Evolutionary conservation across 2,888 invertebrate genomes (phyloP), one percentile per base, ranked within the genome.

Genomic region (Gonocerus acuteangulatus): DNA sequence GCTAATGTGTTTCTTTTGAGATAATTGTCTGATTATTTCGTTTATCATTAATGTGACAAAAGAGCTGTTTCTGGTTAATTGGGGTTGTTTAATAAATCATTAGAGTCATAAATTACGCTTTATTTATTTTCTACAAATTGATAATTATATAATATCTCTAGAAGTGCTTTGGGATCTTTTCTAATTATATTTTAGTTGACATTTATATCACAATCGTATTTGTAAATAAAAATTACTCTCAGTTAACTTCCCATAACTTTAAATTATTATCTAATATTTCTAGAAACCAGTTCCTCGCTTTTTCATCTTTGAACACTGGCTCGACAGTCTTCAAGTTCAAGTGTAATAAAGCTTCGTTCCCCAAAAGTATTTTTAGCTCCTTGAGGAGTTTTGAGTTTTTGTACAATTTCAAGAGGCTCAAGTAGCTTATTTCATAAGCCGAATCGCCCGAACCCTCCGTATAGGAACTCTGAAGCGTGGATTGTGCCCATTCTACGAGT

Each of bases 221-320:
- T 42, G 7, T 54, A 18, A 27, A 27, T 4, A 27, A 27, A 27
- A 11, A 39, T 21, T 15, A 42, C 22, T n/a, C n/a, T 54, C 90
- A 87, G 75, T 92, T 92, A 71, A 86, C 85, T 75, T 92, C 91
- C 89, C 91, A 91, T 67, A 92, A 77, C 75, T 89, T 90, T 75
- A 90, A 82, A 76, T 88, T 87, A 79, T 92, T 92, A 76, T 90
- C 89, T 73, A 92, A 80, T 62, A 90, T 87, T 77, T 91, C 90
- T 69, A 87, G 84, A 73, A 90, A 92, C 89, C 90, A 92, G 72
- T 83, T 80, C 69, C 83, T 80, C 73, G 88, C 87, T 44, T 80
- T 78, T 2, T 78, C 79, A 69, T 89, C 86, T 68, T 85, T 84
- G 73, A 92, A 89, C 6, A 86, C 84, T 11, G 88, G 85, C 62